Base-by-base conservation (phyloP, 2,113 vertebrate genomes). In the Romanogobio albipinnatus region DNA sequence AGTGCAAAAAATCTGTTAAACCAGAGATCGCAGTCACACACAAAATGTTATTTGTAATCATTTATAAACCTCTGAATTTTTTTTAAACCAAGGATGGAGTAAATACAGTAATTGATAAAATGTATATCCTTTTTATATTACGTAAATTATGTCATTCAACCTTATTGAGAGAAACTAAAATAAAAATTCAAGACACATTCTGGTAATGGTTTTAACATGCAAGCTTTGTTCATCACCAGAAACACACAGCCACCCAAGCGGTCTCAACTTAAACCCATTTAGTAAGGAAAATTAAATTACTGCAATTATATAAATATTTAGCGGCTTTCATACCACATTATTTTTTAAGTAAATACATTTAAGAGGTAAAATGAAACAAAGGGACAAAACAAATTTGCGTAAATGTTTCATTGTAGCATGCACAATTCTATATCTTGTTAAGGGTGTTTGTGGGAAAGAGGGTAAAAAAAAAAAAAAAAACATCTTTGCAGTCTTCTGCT, bases 341-440 rank as follows among this genome's bases (percentile, higher is more conserved):
- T 94, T 89, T 91, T 89, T 90, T 93, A 94, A 91, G 89, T 92
- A 95, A 93, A 95, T 91, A 93, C 86, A 93, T 92, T 93, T 29
- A 11, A 66, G 53, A 51, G n/a, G 59, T 91, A 92, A 93, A 74
- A 75, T 93, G 93, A 76, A 66, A 68, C 61, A 68, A 64, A 33
- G 24, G 26, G 62, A 79, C 93, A 17, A 87, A 81, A 85, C n/a
- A 70, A 92, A 93, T 93, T 93, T 95, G 90, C 91, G 92, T 94
- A 94, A 91, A 91, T 88, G 92, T 94, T 95, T 94, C 92, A 93
- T 80, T 94, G 90, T 92, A 94, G 93, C 94, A 95, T 95, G 94
- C 94, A 95, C 94, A 94, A 94, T 96, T 95, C 90, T 94, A 95
- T 56, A 93, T 88, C 93, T 56, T 56, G 53, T 56, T 8, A 22